Percentiles rank a stretch among this genome's conserved stretches.
These are phyloP conservation scores for Thamnophis elegans DNA, from an alignment of 2,797 vertebrate genomes.

Conservation along the genomic window DNA sequence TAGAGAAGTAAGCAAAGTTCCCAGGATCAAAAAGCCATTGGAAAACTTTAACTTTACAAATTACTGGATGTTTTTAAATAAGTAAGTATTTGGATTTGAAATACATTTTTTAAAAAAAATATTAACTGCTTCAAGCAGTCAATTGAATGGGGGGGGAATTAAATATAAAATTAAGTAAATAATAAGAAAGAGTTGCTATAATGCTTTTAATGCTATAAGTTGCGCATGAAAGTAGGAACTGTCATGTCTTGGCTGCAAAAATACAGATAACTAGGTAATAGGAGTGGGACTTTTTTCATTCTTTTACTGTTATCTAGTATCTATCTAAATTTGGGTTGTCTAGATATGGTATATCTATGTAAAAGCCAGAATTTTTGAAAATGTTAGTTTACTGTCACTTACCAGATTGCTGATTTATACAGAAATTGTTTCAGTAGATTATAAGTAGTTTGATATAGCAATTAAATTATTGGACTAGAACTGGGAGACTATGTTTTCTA, in stretches of 20 bases:
- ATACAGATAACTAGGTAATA: neutral
- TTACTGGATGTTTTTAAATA: slow-evolving; percentile 67
- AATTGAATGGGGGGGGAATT: neutral
- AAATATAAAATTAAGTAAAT: neutral
- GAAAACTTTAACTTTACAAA: slow-evolving; percentile 57
- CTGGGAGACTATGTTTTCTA: neutral
- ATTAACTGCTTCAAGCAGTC: neutral
- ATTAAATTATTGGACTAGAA: neutral
- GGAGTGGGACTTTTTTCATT: neutral
- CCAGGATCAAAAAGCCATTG: slow-evolving; percentile 26
- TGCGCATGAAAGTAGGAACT: neutral
- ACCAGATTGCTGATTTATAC: neutral
- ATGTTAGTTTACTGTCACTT: neutral
- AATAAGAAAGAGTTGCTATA: neutral
- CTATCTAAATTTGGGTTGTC: neutral
- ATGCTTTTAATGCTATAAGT: neutral
- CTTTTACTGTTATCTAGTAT: neutral
- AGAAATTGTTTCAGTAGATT: neutral
- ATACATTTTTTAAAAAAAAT: neutral
- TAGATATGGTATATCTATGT: neutral
- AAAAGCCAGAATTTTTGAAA: neutral
- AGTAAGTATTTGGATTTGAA: slow-evolving; percentile 58
- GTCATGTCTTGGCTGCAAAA: neutral
- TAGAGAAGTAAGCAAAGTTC: slow-evolving; percentile 28
- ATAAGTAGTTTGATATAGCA: neutral